phyloP scores from a whole-genome alignment of 2,113 vertebrate genomes.

The Lanius collurio region DNA sequence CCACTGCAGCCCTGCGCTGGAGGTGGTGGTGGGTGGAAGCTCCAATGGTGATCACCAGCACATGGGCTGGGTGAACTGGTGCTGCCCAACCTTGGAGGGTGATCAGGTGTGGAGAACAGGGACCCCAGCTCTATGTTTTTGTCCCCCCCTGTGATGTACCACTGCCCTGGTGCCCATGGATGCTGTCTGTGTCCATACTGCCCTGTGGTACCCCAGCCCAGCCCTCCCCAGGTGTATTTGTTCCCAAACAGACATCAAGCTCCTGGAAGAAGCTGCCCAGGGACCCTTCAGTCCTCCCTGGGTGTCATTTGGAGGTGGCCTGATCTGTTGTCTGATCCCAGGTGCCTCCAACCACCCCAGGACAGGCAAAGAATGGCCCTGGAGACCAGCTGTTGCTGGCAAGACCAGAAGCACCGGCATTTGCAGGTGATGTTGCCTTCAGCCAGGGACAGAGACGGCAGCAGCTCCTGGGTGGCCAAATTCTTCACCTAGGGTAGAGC shows the following conservation, averaged over 20 bases:
- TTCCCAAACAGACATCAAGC: not conserved
- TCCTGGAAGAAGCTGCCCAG: not conserved
- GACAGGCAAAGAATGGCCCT: not conserved
- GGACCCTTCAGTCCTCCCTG: not conserved
- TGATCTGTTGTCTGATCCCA: not conserved
- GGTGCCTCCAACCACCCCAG: not conserved
- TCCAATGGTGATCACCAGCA: fast-evolving
- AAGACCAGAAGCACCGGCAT: not conserved
- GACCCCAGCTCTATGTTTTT: not conserved
- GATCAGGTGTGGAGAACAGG: not conserved
- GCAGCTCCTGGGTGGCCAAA: not conserved
- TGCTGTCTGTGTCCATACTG: not conserved
- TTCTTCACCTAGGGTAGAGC: not conserved
- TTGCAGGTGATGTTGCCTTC: not conserved
- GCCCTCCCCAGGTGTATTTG: not conserved
- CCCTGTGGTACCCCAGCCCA: not conserved
- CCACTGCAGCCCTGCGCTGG: fast-evolving
- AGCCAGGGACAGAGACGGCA: fast-evolving
- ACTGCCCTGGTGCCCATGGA: not conserved
- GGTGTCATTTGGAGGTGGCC: not conserved
- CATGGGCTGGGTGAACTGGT: not conserved
- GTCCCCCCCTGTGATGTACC: not conserved
- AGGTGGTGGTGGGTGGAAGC: not conserved
- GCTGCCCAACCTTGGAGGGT: not conserved
- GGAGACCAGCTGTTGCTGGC: not conserved